These are phyloP conservation scores for Brenthis daphne DNA, from an alignment of 2,888 invertebrate genomes.

Conservation along the genomic window DNA sequence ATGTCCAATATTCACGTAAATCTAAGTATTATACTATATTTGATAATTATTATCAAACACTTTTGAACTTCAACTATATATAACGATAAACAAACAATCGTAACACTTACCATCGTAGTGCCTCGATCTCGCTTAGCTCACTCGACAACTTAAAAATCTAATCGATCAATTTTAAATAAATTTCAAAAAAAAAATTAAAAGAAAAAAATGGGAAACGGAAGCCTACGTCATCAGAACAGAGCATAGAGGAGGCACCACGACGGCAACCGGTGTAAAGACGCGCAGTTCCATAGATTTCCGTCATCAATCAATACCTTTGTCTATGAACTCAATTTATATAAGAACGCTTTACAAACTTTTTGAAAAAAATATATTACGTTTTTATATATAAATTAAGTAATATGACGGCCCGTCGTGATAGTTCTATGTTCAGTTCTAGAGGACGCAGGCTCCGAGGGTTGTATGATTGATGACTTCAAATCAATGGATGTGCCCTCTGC, in stretches of 20 bases:
- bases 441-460: conserved; percentile 69
- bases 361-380: conserved; percentile 24
- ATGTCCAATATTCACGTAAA: too few species aligned
- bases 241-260: conserved; percentile 80
- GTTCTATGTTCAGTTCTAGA: conserved; percentile 77
- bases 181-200: conserved; percentile 7
- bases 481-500: conserved; percentile 78
- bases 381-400: conserved; percentile 35
- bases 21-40: too few species aligned
- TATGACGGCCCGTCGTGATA: conserved; percentile 73
- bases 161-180: conserved; percentile 4
- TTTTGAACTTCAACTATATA: conserved; percentile 16
- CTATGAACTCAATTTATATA: conserved; percentile 45
- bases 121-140: conserved; percentile 66
- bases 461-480: conserved; percentile 82
- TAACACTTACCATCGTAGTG: conserved; percentile 73
- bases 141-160: conserved; percentile 35
- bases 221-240: conserved; percentile 80
- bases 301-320: conserved; percentile 75
- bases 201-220: conserved; percentile 41
- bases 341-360: conserved; percentile 47
- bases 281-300: conserved; percentile 73
- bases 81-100: conserved; percentile 37
- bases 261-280: conserved; percentile 57
- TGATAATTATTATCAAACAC: background rate